Evolutionary conservation across 2,888 invertebrate genomes (phyloP), one percentile per base, ranked within the genome.

Genomic region (Apotomis betuletana): DNA sequence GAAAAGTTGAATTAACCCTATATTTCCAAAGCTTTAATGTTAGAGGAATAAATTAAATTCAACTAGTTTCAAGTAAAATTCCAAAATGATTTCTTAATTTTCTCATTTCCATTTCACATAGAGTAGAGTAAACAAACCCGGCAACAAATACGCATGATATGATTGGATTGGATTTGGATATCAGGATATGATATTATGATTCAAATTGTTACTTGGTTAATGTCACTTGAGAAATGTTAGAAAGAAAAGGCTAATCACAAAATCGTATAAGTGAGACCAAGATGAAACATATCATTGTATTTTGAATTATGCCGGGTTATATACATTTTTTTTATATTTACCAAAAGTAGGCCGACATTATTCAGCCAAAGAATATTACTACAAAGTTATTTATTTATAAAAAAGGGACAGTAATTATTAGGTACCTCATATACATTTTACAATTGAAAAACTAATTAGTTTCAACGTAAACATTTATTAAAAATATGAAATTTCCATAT

Each of bases 91-190:
- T 36, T 9, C 27, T 36, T 44, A 49, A 27, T 67, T 67, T 67
- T 67, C 51, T 51, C 38, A 49, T 58, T 67, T 36, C 15, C 27
- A 54, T 59, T 64, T 54, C 41, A n/a, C 5, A 5, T 3, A 12
- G 38, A 52, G 67, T 3, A 12, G 38, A 52, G 67, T 72, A 72
- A 72, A 72, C 72, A 72, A 72, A 68, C 52, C 72, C 72, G 72
- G 72, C 62, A 68, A 49, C 13, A 9, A 36, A 58, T 8, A 13
- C 55, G 13, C 4, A 1, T 38, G 27, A 59, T 36, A 27, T 27
- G 27, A 27, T 27, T 27, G 27, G 27, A 27, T 27, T 27, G 27
- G 27, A n/a, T n/a, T n/a, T n/a, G n/a, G n/a, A n/a, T n/a, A n/a
- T n/a, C n/a, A n/a, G n/a, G n/a, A 2, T 27, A 27, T 27, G 27